phyloP scores from a whole-genome alignment of 2,888 invertebrate genomes.

The Drosophila prolongata region DNA sequence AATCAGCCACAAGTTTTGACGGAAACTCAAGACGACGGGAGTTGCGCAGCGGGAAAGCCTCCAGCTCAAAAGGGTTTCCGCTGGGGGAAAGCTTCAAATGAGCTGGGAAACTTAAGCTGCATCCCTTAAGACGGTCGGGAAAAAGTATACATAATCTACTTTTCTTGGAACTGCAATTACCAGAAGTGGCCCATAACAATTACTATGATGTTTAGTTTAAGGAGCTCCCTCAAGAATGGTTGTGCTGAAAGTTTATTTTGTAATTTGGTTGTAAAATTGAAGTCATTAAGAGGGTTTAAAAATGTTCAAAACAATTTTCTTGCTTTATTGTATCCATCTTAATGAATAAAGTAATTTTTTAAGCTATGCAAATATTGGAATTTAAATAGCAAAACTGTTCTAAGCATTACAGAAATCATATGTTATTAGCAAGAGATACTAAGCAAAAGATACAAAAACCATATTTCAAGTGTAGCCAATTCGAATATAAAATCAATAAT shows the following conservation, averaged over 20 bases:
- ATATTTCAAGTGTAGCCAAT: not conserved
- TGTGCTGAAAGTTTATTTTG: not conserved
- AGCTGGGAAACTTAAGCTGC: constrained; percentile 35
- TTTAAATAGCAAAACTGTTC: no score
- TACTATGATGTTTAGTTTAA: constrained; percentile 2
- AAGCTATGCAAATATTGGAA: no score
- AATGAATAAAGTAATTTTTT: no score
- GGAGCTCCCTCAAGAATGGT: not conserved
- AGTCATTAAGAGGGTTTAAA: no score
- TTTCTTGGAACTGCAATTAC: constrained; percentile 14
- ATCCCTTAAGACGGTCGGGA: constrained; percentile 3
- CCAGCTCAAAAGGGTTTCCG: constrained; percentile 15
- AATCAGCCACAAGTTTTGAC: constrained; percentile 70
- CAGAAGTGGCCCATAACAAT: constrained; percentile 21
- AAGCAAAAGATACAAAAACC: not conserved
- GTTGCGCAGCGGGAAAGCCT: constrained; percentile 10
- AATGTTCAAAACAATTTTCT: no score
- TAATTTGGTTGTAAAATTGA: not conserved
- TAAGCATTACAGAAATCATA: no score
- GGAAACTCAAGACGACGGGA: constrained; percentile 58
- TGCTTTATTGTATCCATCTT: no score
- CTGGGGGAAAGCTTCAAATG: constrained; percentile 1
- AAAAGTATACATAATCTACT: constrained; percentile 7
- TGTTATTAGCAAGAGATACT: no score
- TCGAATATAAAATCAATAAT: constrained; percentile 50